Evolutionary conservation across 2,113 vertebrate genomes (phyloP).

Genomic region (rabbit (Oryctolagus cuniculus)): mOryCun1.1 NC_091438.1:72867501-72868000

Average conservation of each 20-base stretch:
- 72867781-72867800: conserved; percentile 36
- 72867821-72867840: conserved; percentile 5
- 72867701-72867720: conserved; percentile 78
- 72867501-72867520: not conserved
- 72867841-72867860: not conserved
- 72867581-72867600: not conserved
- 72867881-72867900: not conserved
- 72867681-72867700: conserved; percentile 75
- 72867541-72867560: not conserved
- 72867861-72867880: not conserved
- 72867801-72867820: conserved; percentile 60
- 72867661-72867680: conserved; percentile 62
- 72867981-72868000: not conserved
- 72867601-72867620: not conserved
- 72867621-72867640: not conserved
- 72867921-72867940: not conserved
- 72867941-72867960: not conserved
- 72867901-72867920: not conserved
- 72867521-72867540: not conserved
- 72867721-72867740: conserved; percentile 80
- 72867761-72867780: conserved; percentile 66
- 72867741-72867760: conserved; percentile 42
- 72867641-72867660: conserved; percentile 31
- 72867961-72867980: not conserved
- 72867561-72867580: not conserved